Percentiles rank a stretch among this genome's conserved stretches.
phyloP scores from a whole-genome alignment of 2,888 invertebrate genomes.

The Spodoptera picta region DNA sequence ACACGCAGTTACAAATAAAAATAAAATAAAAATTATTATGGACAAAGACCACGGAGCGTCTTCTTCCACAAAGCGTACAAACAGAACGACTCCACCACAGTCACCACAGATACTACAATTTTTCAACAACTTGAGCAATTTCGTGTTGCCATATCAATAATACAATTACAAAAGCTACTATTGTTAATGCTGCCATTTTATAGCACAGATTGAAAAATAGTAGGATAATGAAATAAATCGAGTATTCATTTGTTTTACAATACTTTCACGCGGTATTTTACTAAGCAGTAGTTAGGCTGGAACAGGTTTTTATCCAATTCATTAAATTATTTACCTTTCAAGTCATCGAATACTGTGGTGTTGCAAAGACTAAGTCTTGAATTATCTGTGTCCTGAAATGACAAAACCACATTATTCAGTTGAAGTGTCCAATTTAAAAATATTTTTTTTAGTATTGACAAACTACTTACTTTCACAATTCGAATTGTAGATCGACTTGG shows the following conservation, averaged over 20 bases:
- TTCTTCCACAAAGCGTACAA: constrained; percentile 79
- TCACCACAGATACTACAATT: constrained; percentile 48
- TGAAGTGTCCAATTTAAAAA: constrained; percentile 8
- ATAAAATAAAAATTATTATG: constrained; percentile 82
- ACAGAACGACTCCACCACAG: constrained; percentile 41
- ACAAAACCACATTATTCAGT: constrained; percentile 5
- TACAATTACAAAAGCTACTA: constrained; percentile 32
- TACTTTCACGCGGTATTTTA: too few species aligned
- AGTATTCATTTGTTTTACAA: too few species aligned
- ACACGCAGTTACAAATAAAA: constrained; percentile 76
- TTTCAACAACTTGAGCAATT: constrained; percentile 12
- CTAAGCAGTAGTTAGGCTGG: too few species aligned
- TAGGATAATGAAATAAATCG: background rate
- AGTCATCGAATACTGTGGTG: constrained; percentile 73
- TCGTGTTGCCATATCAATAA: constrained; percentile 51
- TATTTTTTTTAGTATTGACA: background rate
- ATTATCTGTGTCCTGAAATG: constrained; percentile 76
- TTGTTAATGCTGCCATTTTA: constrained; percentile 17
- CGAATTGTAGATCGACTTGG: constrained; percentile 80
- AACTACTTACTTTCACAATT: constrained; percentile 79
- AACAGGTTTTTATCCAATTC: too few species aligned
- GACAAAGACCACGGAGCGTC: constrained; percentile 82
- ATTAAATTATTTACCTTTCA: constrained; percentile 68
- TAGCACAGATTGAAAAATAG: background rate
- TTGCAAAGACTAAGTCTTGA: constrained; percentile 74